Base-by-base conservation (phyloP, 2,797 vertebrate genomes). In the Geotrypetes seraphini region DNA sequence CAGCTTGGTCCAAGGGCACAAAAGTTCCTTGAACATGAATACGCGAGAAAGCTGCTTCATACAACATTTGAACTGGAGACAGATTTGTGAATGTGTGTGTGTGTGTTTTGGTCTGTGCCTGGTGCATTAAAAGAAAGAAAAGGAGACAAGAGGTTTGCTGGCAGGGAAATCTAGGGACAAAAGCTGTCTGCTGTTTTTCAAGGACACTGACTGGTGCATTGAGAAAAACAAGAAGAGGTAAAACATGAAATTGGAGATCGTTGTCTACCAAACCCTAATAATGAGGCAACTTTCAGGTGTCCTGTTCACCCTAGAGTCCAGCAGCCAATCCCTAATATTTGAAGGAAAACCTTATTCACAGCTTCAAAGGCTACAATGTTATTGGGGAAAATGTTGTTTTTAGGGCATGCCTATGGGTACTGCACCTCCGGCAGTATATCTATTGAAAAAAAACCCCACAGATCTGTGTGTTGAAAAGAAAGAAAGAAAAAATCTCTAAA, bases 131-230 rank as follows among this genome's bases (percentile, higher is more conserved):
- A 56, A n/a, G n/a, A n/a, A 43, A 4, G 20, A 40, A 62, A 63
- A 62, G 19, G 34, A 29, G 34, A 42, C 36, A 48, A 60, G 33
- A 13, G 44, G 26, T 9, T 47, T 39, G 16, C 29, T 36, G 35
- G 28, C 24, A 56, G 33, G 20, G 57, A 27, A 31, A 42, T 44
- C 25, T 40, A 44, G 29, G 45, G 58, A 54, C 22, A 53, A 43
- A 28, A 25, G 13, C 9, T 37, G 13, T 5, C 1, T 50, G 7
- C 32, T 57, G 61, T 31, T 39, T n/a, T 52, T 25, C 37, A 54
- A 19, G 51, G 27, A 28, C 36, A n/a, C n/a, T n/a, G n/a, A n/a
- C n/a, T n/a, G n/a, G n/a, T n/a, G n/a, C n/a, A n/a, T n/a, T n/a
- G n/a, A n/a, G n/a, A n/a, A n/a, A n/a, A n/a, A n/a, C n/a, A n/a